These are phyloP conservation scores for Plutella xylostella DNA, from an alignment of 2,888 invertebrate species.

Conservation along the genomic window DNA sequence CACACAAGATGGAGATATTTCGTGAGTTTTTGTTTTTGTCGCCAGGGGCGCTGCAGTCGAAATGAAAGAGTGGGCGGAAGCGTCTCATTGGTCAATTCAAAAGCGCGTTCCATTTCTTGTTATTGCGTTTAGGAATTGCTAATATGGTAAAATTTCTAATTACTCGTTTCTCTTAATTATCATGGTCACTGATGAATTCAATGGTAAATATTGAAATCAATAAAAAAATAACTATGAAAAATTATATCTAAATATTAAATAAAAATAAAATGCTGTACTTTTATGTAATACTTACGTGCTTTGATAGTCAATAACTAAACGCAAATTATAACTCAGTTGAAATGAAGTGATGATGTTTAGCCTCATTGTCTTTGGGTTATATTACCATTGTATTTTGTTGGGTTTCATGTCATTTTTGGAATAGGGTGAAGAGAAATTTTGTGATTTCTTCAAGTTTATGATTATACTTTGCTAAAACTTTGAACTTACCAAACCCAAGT, in stretches of 20 bases:
- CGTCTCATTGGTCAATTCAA: constrained; percentile 33
- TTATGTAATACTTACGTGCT: too few species aligned
- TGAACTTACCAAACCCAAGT: constrained; percentile 81
- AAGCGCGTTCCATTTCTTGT: constrained; percentile 35
- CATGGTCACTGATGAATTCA: not conserved
- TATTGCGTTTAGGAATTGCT: not conserved
- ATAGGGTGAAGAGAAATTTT: constrained; percentile 29
- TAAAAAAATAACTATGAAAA: not conserved
- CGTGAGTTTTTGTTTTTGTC: constrained; percentile 60
- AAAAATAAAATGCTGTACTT: too few species aligned
- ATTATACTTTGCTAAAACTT: too few species aligned
- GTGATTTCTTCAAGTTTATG: too few species aligned
- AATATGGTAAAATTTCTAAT: too few species aligned
- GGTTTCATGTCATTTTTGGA: constrained; percentile 32
- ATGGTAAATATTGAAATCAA: not conserved
- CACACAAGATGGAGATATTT: constrained; percentile 75
- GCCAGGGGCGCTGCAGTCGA: constrained; percentile 52
- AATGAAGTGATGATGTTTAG: too few species aligned
- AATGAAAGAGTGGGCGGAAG: constrained; percentile 33
- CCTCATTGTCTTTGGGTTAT: too few species aligned
- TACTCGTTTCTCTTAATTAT: too few species aligned
- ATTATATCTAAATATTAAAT: not conserved
- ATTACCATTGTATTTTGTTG: too few species aligned
- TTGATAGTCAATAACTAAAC: too few species aligned
- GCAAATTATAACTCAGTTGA: too few species aligned